Base-by-base conservation (phyloP, 2,113 vertebrate genomes). In the Brachyhypopomus gauderio region DNA sequence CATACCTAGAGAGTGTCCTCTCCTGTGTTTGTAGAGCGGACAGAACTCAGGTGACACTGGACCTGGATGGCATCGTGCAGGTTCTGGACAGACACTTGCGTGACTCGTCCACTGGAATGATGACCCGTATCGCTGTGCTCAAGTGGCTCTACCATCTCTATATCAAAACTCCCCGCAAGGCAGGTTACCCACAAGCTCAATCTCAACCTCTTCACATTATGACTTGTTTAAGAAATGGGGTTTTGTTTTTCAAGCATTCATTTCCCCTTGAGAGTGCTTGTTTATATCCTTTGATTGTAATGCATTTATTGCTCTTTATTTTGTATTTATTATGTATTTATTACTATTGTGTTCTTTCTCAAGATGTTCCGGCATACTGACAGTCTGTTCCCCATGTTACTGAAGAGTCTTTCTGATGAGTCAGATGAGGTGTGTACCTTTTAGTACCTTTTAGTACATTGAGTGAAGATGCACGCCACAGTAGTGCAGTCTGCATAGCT, bases 91-190 rank as follows among this genome's bases (percentile, higher is more conserved):
- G 95, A 45, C 96, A 98, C 89, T 95, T 99, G 52, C 96, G 94
- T 0, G 97, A 99, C 86, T 92, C 92, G 0, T 92, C 95, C 74
- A 97, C 95, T 2, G 98, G 98, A 25, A 99, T 99, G 97, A 98
- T 99, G 97, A 98, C 97, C 0, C 95, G 97, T 78, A 98, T 99
- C 5, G 95, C 97, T 0, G 97, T 99, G 72, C 92, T 99, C 36
- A 99, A 98, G 84, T 99, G 98, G 98, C 93, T 99, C 2, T 99
- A 99, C 89, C 97, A 99, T 86, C 93, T 99, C 34, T 99, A 99
- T 83, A 99, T 99, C 89, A 99, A 98, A 91, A 99, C 97, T 0
- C 98, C 97, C 7, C 95, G 96, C 72, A 99, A 99, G 93, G 87
- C 82, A 34, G 55, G 67, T 19, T 36, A 58, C 14, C 27, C 17